phyloP scores from a whole-genome alignment of 2,113 vertebrate genomes.

The Lathamus discolor region DNA sequence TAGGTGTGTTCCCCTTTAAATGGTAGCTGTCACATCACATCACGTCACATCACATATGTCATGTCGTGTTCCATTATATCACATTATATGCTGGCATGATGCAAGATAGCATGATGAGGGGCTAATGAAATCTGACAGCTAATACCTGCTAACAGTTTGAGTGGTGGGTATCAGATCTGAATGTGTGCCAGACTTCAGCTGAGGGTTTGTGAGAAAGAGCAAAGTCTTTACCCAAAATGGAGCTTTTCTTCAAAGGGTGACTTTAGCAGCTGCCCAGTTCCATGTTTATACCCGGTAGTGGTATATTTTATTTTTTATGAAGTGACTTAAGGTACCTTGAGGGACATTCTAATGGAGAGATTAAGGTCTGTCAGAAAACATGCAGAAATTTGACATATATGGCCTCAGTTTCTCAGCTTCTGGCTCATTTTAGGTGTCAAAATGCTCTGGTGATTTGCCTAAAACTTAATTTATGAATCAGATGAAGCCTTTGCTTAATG shows the following conservation, averaged over 20 bases:
- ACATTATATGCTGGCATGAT: conserved; percentile 58
- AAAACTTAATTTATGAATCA: background rate
- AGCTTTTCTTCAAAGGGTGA: background rate
- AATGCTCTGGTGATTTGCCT: background rate
- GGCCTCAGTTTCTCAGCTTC: background rate
- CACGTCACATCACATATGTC: conserved; percentile 57
- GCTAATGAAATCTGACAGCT: conserved; percentile 56
- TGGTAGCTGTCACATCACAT: conserved; percentile 57
- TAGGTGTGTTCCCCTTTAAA: conserved; percentile 67
- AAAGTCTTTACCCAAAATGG: background rate
- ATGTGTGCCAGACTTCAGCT: background rate
- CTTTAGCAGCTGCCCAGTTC: background rate
- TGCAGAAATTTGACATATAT: background rate
- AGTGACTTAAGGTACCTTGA: background rate
- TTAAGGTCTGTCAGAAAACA: background rate
- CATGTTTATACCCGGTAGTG: background rate
- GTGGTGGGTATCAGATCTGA: conserved; percentile 25
- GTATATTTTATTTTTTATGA: background rate
- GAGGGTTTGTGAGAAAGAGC: background rate
- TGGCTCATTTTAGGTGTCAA: background rate
- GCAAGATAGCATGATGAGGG: conserved; percentile 29
- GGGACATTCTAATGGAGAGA: background rate
- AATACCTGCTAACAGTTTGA: conserved; percentile 61
- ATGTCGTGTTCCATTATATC: conserved; percentile 61
- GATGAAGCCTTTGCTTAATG: background rate